Evolutionary conservation across 2,797 vertebrate genomes (phyloP), one percentile per base, ranked within the genome.

Genomic region (Fistularia commersonii): DNA sequence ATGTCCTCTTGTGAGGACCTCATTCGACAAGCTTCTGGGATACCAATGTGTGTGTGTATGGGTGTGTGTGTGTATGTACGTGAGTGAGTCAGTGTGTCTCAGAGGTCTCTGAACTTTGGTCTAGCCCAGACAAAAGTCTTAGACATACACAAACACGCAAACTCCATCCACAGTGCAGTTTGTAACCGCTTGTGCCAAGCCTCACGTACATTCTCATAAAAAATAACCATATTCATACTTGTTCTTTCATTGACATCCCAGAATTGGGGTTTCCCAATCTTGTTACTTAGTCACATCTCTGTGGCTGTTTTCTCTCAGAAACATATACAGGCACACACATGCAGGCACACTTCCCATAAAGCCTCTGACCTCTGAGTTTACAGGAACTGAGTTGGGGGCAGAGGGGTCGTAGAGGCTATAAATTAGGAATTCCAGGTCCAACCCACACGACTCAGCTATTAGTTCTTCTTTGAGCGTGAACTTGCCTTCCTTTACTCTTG

Each of bases 371-470:
- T 69, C 66, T 74, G 49, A 51, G 54, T 38, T 81, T 72, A 62
- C 75, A 53, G 56, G 79, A 84, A 81, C 59, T 74, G 67, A 72
- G 61, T 77, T 59, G 48, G 58, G 65, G 73, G 76, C 70, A 66
- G 36, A 15, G 14, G 55, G 49, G 57, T 46, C 54, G 69, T 80
- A 72, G 51, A 77, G 69, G 72, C 74, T 54, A 66, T 80, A 83
- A 87, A 84, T 74, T 60, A 69, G 60, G 62, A 74, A 80, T 79
- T 82, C 77, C 76, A 70, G 70, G 71, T 77, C 38, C 64, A 69
- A 86, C 75, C 74, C 77, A 74, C 77, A 78, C 58, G 34, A 76
- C 75, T 78, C 61, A 51, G 78, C 76, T 58, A 69, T 83, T 84
- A 70, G 63, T 47, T 60, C 62, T 80, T 76, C 47, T 71, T 74